Conservation (phyloP, 2,113 vertebrate species). For the Xerus inauris region DNA sequence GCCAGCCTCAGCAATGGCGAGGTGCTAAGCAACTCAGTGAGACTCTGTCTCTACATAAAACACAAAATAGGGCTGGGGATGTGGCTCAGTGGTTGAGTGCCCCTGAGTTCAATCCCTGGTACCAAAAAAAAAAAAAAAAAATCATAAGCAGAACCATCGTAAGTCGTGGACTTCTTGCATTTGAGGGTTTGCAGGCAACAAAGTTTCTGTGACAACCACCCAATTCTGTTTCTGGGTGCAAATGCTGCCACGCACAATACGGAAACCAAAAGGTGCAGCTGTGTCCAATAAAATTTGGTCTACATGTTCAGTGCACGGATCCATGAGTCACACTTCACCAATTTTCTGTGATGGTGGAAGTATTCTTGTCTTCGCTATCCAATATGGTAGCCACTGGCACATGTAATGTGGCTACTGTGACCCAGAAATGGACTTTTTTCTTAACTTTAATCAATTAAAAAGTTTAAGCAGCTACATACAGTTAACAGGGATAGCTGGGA, state of each 20-base stretch:
- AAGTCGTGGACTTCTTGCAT: not conserved
- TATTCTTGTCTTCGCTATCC: rapidly evolving
- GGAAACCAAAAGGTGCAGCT: not conserved
- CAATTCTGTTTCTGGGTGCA: rapidly evolving
- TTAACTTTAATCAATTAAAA: not conserved
- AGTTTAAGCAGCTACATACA: not conserved
- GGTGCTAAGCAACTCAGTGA: no score
- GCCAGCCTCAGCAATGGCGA: no score
- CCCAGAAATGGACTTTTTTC: not conserved
- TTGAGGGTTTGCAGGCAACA: not conserved
- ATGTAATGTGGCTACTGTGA: no score
- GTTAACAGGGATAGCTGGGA: not conserved
- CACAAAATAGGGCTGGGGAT: no score
- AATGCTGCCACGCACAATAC: not conserved
- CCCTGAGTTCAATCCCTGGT: no score
- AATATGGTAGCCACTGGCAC: not conserved
- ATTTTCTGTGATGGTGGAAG: not conserved
- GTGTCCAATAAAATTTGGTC: not conserved
- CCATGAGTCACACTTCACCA: rapidly evolving
- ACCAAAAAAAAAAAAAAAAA: no score
- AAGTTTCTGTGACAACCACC: not conserved
- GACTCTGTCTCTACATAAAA: no score
- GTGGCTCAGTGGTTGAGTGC: no score
- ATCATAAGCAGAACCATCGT: not conserved
- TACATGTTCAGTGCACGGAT: not conserved